Percentiles rank a stretch among this genome's conserved stretches.
Evolutionary conservation across 1,140 invertebrate genomes (phyloP).

Genomic region (Hetaerina americana): DNA sequence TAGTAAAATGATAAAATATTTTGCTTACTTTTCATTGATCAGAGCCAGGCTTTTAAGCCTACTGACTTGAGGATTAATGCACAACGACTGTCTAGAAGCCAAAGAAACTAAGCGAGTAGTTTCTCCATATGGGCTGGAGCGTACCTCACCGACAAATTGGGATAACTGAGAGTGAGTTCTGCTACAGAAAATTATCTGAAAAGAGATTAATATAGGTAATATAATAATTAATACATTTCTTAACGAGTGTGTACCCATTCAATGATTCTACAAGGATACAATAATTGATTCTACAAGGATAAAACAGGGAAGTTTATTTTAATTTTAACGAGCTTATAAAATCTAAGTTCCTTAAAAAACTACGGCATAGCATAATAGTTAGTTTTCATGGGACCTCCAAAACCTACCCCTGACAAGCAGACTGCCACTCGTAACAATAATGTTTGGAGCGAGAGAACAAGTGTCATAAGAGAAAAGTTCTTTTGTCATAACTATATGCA

Average conservation of each 20-base stretch:
- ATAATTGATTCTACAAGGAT: background rate
- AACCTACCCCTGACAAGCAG: too few species aligned
- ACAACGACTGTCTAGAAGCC: conserved; percentile 85
- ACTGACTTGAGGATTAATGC: conserved; percentile 73
- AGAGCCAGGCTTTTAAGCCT: conserved; percentile 61
- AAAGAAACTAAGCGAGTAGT: conserved; percentile 65
- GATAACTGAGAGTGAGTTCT: conserved; percentile 92
- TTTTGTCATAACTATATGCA: too few species aligned
- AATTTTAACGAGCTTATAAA: background rate
- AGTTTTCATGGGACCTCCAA: background rate
- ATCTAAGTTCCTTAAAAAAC: background rate
- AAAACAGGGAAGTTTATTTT: background rate
- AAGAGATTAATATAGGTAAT: conserved; percentile 19
- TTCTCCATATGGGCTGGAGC: conserved; percentile 63
- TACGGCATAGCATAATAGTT: background rate
- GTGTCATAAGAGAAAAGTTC: too few species aligned
- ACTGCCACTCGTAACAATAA: too few species aligned
- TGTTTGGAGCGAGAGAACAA: too few species aligned
- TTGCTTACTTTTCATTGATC: conserved; percentile 72
- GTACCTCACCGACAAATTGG: conserved; percentile 86
- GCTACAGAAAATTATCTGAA: conserved; percentile 85
- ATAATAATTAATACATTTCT: background rate
- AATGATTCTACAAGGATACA: background rate
- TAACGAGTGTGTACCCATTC: too few species aligned
- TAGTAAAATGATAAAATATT: conserved; percentile 1